These are phyloP conservation scores for Manis pentadactyla DNA, from an alignment of 2,797 vertebrate species.

Conservation along the genomic window DNA sequence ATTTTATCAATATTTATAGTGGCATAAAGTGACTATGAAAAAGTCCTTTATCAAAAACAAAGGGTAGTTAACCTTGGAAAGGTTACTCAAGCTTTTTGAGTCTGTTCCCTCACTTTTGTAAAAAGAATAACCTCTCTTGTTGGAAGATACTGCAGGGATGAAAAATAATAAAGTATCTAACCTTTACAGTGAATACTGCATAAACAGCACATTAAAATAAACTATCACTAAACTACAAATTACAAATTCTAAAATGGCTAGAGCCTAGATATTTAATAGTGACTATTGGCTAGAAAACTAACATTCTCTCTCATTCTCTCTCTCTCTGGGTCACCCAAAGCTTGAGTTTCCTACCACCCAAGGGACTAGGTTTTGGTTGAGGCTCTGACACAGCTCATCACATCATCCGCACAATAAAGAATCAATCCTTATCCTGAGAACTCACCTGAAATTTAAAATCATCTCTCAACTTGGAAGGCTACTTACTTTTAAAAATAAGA, in stretches of 20 bases:
- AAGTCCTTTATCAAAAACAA: neutral
- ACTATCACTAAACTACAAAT: neutral
- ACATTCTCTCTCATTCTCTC: neutral
- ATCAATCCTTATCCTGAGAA: neutral
- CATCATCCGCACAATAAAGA: neutral
- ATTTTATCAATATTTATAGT: constrained; percentile 39
- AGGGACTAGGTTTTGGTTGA: neutral
- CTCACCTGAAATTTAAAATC: constrained; percentile 74
- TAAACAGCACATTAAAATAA: neutral
- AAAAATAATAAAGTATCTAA: constrained; percentile 3
- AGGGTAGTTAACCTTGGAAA: neutral
- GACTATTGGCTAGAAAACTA: neutral
- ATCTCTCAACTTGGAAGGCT: constrained; percentile 62
- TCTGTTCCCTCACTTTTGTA: neutral
- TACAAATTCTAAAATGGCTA: neutral
- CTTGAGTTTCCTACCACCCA: neutral
- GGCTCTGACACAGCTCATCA: neutral
- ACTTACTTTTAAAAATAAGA: constrained; percentile 62
- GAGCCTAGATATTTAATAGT: neutral
- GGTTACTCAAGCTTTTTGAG: neutral
- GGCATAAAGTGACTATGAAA: neutral
- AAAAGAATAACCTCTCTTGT: neutral
- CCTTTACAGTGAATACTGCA: neutral
- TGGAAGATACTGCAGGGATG: neutral
- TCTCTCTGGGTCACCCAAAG: neutral